Base-by-base conservation (phyloP, 2,797 vertebrate genomes). In the Paratrypauchen microcephalus region DNA sequence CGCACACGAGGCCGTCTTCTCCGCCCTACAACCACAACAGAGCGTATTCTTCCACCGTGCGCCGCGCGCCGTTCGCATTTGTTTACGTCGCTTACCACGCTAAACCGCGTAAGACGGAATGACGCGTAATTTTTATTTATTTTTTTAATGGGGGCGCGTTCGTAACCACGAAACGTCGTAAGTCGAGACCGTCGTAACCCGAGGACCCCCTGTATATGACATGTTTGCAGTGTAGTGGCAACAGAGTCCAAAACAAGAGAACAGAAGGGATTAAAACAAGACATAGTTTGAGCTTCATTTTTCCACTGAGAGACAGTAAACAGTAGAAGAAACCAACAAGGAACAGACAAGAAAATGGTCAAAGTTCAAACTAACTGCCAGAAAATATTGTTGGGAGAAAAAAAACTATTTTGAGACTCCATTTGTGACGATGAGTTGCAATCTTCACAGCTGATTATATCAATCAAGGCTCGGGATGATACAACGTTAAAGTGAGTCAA, bases 381-480 rank as follows among this genome's bases (percentile, higher is more conserved):
- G 58, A 71, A 32, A 70, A 30, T 8, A 5, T 50, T 63, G 48
- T 74, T 66, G 70, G 12, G 71, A 65, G 16, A 0, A 74, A 48
- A 54, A 65, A 71, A 55, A 36, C 32, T 57, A 54, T 55, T 58
- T 58, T 30, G 65, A 23, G 19, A 59, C 61, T 59, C 67, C 8
- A 23, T 83, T 61, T 36, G 50, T 65, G 66, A 77, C 78, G 77
- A 75, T 67, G 68, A 81, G 78, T 18, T 66, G 60, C 68, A 78
- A 83, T 75, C 66, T 75, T 56, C 66, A n/a, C 41, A 74, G 60
- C 73, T 82, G 68, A 86, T 85, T 85, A 82, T 72, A 79, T 86
- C 80, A 84, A 86, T 87, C 83, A 82, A 75, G 8, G 8, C 58
- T 70, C 58, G 73, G 76, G 74, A 76, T 74, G 75, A 88, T 80